Base-by-base conservation (phyloP, 2,888 invertebrate species). In the Smittia sp. region DNA sequence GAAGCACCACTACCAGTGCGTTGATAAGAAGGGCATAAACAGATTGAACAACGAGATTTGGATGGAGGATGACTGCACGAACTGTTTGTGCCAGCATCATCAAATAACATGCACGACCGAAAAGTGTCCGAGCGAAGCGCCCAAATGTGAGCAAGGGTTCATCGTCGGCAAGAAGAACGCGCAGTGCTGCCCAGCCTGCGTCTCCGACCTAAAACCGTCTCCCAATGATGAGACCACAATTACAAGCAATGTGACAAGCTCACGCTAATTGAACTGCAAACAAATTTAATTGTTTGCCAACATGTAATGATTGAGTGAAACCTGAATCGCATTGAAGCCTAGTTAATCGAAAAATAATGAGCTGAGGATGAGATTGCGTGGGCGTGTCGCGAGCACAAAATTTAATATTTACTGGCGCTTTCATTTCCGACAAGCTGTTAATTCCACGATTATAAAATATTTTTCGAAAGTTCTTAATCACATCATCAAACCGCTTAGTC, bases 41-140 rank as follows among this genome's bases (percentile, higher is more conserved):
- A 80, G 84, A 46, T 77, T 81, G 65, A 82, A 83, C 76, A 84
- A 83, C 74, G 85, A 85, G 76, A 78, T 80, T 52, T 85, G 85
- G 85, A 77, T 80, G 4, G 79, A 79, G 74, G 84, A 85, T 76
- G 80, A 79, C 27, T 85, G 85, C 77, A 85, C 84, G 65, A 80
- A 81, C 74, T 85, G 85, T 76, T 80, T 81, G 75, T 86, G 85
- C 75, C 80, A 82, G 79, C 81, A 81, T 74, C 80, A 80, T 15
- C 83, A 84, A 76, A 80, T 85, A 3, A 83, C 81, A 39, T 85
- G 85, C 74, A 79, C 81, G 75, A 81, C 80, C 69, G 80, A 83
- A 74, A 80, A 80, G 74, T 85, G 85, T 75, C 80, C 81, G 6
- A 25, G 27, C 52, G 78, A 79, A 27, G 76, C 81, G 0, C 78